Evolutionary conservation across 2,888 invertebrate genomes (phyloP).

Genomic region (Parasteatoda lunata): DNA sequence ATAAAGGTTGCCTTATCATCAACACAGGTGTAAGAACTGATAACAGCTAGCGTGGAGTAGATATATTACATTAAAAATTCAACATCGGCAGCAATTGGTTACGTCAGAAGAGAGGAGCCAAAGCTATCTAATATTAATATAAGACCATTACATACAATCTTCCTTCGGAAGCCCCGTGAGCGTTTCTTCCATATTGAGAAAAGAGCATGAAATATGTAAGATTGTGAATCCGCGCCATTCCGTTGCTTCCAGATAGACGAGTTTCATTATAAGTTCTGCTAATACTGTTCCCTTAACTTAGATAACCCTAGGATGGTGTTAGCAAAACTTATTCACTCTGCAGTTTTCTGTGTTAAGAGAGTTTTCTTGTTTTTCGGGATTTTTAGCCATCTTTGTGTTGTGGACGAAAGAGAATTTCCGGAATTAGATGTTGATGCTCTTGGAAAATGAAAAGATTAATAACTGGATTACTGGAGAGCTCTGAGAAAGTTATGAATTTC

Average conservation of each 20-base stretch:
- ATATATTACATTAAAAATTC: conserved; percentile 64
- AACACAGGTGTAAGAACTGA: conserved; percentile 48
- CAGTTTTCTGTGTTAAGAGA: conserved; percentile 6
- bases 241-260: conserved; percentile 43
- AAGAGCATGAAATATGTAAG: conserved; percentile 58
- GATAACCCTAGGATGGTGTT: conserved; percentile 41
- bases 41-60: conserved; percentile 32
- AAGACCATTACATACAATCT: conserved; percentile 57
- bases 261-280: conserved; percentile 53
- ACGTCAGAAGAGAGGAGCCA: conserved; percentile 48
- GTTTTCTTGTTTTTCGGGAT: conserved; percentile 23
- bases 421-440: conserved; percentile 16
- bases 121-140: conserved; percentile 64
- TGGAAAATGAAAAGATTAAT: neutral
- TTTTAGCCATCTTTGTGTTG: neutral
- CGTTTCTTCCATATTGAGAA: neutral
- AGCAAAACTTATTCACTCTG: conserved; percentile 48
- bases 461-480: neutral
- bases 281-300: conserved; percentile 40
- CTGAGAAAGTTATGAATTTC: no score
- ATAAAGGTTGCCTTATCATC: conserved; percentile 55
- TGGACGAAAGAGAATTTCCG: neutral
- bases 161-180: conserved; percentile 10
- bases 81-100: conserved; percentile 51
- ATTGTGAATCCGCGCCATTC: conserved; percentile 40